Evolutionary conservation across 2,888 invertebrate species (phyloP), one percentile per base, ranked within the genome.

Genomic region (Exephanes ischioxanthus): DNA sequence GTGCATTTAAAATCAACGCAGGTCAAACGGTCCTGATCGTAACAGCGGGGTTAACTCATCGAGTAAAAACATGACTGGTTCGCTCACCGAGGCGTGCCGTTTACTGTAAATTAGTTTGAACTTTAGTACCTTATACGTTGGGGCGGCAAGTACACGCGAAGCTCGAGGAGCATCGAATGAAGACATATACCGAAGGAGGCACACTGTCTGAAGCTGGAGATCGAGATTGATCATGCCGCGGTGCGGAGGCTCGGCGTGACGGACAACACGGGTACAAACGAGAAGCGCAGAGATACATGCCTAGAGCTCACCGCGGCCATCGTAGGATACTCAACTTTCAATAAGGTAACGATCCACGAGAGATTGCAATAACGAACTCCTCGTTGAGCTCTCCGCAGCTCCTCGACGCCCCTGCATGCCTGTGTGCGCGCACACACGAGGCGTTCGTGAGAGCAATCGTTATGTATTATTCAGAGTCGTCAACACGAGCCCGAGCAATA

Each of bases 381-480:
- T 61, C 82, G 53, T 14, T 63, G 55, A 78, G 37, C 58, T 67
- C 76, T 63, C 45, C 45, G 58, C 16, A 70, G 48, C 68, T 51
- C 19, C 22, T 9, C 51, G 33, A n/a, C 26, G 41, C 22, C 45
- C 22, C 26, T 37, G 26, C 22, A 37, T 14, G 70, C 37, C 68
- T 33, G 55, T 58, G 55, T 45, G 33, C 22, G 53, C 0, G 19
- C 5, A 41, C 0, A 68, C 58, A 51, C 7, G 61, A 70, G 41
- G 55, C 73, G 55, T 66, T 79, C 78, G 70, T 45, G 66, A 55
- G 81, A 67, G 45, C 58, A 67, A 22, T 51, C 67, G 71, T 71
- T 53, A 68, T 72, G 80, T 58, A 76, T 85, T 85, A 83, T 85
- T 85, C 82, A 76, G 63, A 63, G 26, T 53, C 51, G 82, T 76